Conservation (phyloP, 2,113 vertebrate genomes). For the Indicator indicator region DNA sequence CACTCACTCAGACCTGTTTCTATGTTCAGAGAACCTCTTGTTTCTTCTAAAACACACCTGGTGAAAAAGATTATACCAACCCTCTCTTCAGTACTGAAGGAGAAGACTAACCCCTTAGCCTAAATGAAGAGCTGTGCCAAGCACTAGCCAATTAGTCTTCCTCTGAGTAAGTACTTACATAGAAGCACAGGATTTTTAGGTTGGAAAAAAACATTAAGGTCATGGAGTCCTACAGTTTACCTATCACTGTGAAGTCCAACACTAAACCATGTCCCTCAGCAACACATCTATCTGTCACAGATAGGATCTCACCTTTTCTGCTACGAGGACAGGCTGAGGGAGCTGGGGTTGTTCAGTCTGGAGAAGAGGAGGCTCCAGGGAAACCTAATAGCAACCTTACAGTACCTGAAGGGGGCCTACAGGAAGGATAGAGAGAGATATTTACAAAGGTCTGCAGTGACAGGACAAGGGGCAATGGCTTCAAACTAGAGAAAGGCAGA, state of each 20-base stretch:
- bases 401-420: no score
- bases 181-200: not conserved
- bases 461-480: no score
- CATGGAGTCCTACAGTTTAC: not conserved
- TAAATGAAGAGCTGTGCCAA: not conserved
- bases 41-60: not conserved
- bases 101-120: not conserved
- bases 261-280: not conserved
- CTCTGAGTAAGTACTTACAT: not conserved
- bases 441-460: no score
- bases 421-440: no score
- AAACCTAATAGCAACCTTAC: no score
- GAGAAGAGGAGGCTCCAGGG: no score
- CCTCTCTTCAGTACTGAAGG: not conserved
- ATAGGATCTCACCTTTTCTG: no score
- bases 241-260: not conserved
- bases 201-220: not conserved
- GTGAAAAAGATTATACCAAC: not conserved
- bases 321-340: no score
- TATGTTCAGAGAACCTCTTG: not conserved
- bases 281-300: not conserved
- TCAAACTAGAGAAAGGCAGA: no score
- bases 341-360: no score
- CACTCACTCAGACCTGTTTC: accelerated
- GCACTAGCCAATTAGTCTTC: not conserved